phyloP scores from a whole-genome alignment of 2,888 invertebrate genomes.

The Cephalotes varians region DNA sequence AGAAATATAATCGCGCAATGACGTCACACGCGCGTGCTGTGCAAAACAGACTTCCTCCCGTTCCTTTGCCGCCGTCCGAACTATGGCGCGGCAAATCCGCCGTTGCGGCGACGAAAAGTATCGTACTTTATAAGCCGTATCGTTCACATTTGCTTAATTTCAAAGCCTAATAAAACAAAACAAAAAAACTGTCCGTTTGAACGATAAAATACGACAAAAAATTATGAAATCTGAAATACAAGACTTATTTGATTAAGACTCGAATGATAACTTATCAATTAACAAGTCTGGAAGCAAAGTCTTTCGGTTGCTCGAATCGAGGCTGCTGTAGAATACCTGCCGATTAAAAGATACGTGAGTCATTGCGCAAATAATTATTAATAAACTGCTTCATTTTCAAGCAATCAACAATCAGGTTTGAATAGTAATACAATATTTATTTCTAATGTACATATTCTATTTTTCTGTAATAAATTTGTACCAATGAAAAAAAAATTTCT shows the following conservation, averaged over 20 bases:
- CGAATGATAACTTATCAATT: slow-evolving; percentile 12
- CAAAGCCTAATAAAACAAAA: neutral
- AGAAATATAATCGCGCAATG: slow-evolving; percentile 47
- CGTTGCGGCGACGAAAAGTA: neutral
- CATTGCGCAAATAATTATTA: neutral
- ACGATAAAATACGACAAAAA: neutral
- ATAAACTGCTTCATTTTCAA: neutral
- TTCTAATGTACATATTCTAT: neutral
- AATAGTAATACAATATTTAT: neutral
- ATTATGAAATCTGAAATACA: neutral
- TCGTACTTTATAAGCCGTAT: neutral
- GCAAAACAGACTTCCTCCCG: slow-evolving; percentile 50
- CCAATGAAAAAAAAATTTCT: neutral
- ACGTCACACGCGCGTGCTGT: slow-evolving; percentile 48
- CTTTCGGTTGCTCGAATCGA: neutral
- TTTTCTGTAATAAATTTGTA: neutral
- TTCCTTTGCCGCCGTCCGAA: slow-evolving; percentile 30
- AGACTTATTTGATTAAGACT: slow-evolving; percentile 11
- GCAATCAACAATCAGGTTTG: neutral
- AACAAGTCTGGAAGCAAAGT: neutral
- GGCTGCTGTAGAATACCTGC: neutral
- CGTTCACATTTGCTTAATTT: neutral
- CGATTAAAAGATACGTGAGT: neutral
- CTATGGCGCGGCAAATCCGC: neutral
- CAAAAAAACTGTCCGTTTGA: neutral